Percentiles rank a stretch among this genome's conserved stretches.
phyloP scores from a whole-genome alignment of 2,888 invertebrate genomes.

The Cepaea hortensis region DNA sequence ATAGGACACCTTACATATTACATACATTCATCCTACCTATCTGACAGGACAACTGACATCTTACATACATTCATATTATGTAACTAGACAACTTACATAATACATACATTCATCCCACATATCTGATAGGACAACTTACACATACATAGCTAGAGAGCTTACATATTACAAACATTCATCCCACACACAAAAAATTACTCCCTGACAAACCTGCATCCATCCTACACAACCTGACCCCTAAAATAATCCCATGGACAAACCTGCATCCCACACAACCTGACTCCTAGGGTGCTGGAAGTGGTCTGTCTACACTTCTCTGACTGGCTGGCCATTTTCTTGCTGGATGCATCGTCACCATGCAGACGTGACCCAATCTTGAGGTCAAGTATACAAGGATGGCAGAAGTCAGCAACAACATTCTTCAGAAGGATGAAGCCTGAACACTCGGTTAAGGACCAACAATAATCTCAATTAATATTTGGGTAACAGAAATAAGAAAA shows the following conservation, averaged over 20 bases:
- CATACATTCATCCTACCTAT: no score
- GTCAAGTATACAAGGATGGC: constrained; percentile 80
- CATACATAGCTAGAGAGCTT: not conserved
- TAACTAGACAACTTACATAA: not conserved
- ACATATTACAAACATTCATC: not conserved
- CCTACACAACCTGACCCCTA: not conserved
- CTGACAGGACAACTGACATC: no score
- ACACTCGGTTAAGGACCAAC: constrained; percentile 20
- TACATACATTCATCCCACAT: not conserved
- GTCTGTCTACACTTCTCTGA: constrained; percentile 78
- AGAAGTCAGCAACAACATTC: constrained; percentile 80
- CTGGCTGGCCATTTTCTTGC: constrained; percentile 78
- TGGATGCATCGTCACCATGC: constrained; percentile 79
- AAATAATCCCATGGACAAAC: constrained; percentile 28
- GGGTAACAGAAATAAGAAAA: no score
- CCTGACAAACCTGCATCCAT: not conserved
- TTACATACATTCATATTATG: no score
- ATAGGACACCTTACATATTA: no score
- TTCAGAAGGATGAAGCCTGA: constrained; percentile 78
- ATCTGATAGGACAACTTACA: not conserved
- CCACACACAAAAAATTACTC: not conserved
- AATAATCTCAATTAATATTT: not conserved
- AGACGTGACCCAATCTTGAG: constrained; percentile 80
- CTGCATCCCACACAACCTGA: constrained; percentile 79
- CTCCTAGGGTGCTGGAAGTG: constrained; percentile 78